phyloP scores from a whole-genome alignment of 2,888 invertebrate species.

The Coelopa pilipes region DNA sequence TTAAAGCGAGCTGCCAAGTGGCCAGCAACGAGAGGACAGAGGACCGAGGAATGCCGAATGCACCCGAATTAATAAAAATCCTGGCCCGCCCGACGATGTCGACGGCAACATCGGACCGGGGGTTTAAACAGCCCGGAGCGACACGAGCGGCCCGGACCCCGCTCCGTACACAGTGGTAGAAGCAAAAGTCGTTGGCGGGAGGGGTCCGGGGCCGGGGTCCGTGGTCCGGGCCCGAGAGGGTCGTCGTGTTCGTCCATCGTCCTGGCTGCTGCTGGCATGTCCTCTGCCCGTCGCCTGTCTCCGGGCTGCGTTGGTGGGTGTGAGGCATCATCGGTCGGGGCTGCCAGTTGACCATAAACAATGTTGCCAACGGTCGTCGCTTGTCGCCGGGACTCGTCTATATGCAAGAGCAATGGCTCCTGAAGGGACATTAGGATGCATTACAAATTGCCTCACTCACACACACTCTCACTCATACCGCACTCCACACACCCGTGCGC shows the following conservation, averaged over 20 bases:
- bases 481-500: background rate
- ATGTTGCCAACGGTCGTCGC: constrained; percentile 6
- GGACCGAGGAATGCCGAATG: background rate
- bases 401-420: constrained; percentile 35
- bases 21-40: background rate
- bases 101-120: background rate
- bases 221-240: background rate
- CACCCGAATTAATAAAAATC: constrained; percentile 21
- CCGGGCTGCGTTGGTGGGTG: no score
- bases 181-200: background rate
- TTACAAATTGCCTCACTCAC: constrained; percentile 52
- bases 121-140: constrained; percentile 2
- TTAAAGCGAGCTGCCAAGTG: background rate
- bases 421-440: constrained; percentile 56
- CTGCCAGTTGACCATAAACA: constrained; percentile 20
- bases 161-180: background rate
- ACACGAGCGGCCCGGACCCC: background rate
- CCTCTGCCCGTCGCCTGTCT: background rate
- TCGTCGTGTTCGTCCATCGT: background rate
- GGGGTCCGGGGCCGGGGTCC: background rate
- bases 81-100: background rate
- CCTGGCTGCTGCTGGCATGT: background rate
- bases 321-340: constrained; percentile 18
- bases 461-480: background rate
- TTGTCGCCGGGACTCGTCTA: constrained; percentile 23